A percentile compares a stretch with the other conserved stretches of the same genome.
Evolutionary conservation across 2,797 vertebrate species (phyloP).

Genomic region (Chelon labrosus): DNA sequence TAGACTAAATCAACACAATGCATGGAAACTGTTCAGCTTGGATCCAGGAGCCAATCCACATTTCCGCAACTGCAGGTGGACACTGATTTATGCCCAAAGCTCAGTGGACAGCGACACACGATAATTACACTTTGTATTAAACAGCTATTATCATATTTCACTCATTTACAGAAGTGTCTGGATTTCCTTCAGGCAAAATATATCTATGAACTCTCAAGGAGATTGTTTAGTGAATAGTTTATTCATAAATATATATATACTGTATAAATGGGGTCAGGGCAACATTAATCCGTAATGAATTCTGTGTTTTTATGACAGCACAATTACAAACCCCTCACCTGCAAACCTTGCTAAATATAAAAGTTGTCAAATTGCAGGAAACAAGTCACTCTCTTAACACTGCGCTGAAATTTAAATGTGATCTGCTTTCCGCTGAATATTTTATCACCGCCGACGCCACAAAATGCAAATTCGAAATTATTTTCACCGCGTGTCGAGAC

Average conservation of each 20-base stretch:
- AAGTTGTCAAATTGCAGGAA: conserved; percentile 21
- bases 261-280: too few species aligned
- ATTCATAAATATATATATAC: background rate
- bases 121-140: conserved; percentile 1
- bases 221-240: background rate
- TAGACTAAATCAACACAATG: conserved; percentile 53
- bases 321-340: conserved; percentile 10
- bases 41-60: conserved; percentile 36
- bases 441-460: background rate
- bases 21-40: conserved; percentile 47
- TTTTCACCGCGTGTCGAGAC: conserved; percentile 7
- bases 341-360: conserved; percentile 21
- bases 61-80: conserved; percentile 52
- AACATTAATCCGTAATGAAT: conserved; percentile 3
- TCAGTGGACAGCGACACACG: background rate
- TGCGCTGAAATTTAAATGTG: conserved; percentile 9
- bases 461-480: conserved; percentile 4
- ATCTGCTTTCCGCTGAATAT: conserved; percentile 20
- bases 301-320: conserved; percentile 4
- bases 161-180: background rate
- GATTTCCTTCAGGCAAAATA: background rate
- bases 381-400: conserved; percentile 12
- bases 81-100: conserved; percentile 39
- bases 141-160: background rate
- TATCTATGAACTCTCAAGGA: background rate